These are phyloP conservation scores for Bombylius major DNA, from an alignment of 2,888 invertebrate genomes.

Conservation along the genomic window DNA sequence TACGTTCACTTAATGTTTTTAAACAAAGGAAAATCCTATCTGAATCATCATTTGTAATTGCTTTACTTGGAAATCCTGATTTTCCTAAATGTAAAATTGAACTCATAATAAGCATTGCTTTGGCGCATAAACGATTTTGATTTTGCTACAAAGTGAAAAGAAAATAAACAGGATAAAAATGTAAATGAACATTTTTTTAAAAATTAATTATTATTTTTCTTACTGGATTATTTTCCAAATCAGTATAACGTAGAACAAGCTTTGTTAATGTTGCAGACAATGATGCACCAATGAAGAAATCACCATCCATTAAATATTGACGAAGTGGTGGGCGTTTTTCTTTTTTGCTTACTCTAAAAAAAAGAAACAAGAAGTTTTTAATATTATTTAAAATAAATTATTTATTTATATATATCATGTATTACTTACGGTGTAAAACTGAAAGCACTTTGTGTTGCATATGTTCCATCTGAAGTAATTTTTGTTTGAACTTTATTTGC, in stretches of 20 bases:
- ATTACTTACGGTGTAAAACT: constrained; percentile 59
- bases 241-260: constrained; percentile 61
- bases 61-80: constrained; percentile 54
- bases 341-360: constrained; percentile 43
- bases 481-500: constrained; percentile 41
- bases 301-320: constrained; percentile 82
- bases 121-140: constrained; percentile 54
- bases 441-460: constrained; percentile 96
- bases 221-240: constrained; percentile 34
- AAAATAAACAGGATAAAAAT: background rate
- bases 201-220: constrained; percentile 16
- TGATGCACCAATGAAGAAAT: constrained; percentile 91
- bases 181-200: background rate
- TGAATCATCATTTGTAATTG: constrained; percentile 90
- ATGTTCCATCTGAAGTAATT: constrained; percentile 92
- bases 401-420: background rate
- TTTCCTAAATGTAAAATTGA: constrained; percentile 77
- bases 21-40: constrained; percentile 80
- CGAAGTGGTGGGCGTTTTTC: constrained; percentile 68
- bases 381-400: background rate
- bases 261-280: constrained; percentile 85
- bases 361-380: background rate
- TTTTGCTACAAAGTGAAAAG: constrained; percentile 15
- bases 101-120: constrained; percentile 80
- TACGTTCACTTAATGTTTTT: constrained; percentile 55